A percentile compares a stretch with the other conserved stretches of the same genome.
phyloP scores from a whole-genome alignment of 2,797 vertebrate genomes.

The Fratercula arctica region DNA sequence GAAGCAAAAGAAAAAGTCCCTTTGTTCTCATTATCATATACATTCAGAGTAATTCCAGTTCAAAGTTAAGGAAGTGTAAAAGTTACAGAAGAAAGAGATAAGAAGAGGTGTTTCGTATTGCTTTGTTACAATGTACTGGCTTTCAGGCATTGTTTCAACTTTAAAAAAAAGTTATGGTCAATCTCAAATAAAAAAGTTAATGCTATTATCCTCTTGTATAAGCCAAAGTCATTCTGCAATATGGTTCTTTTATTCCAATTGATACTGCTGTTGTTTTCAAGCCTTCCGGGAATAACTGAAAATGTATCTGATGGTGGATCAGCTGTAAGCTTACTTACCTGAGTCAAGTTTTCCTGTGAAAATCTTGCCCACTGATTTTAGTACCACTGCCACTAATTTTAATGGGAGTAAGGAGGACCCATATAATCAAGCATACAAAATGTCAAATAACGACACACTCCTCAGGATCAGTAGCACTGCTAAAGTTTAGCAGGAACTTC shows the following conservation, averaged over 20 bases:
- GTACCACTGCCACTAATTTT: not conserved
- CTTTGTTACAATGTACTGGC: not conserved
- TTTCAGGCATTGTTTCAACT: not conserved
- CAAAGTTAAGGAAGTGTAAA: not conserved
- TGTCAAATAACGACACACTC: not conserved
- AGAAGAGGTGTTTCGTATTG: not conserved
- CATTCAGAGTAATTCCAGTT: not conserved
- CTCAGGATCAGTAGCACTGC: not conserved
- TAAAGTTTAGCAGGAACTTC: not conserved
- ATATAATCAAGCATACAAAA: not conserved
- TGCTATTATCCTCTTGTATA: not conserved
- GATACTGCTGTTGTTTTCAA: not conserved
- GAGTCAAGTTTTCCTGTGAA: not conserved
- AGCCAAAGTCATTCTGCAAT: not conserved
- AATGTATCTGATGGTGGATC: not conserved
- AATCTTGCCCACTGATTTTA: not conserved
- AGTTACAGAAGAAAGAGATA: not conserved
- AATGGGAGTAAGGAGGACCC: not conserved
- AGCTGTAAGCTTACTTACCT: not conserved
- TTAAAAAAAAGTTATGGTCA: not conserved
- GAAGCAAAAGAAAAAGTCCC: not conserved
- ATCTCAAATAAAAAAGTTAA: not conserved
- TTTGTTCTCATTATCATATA: not conserved
- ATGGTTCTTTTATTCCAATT: not conserved
- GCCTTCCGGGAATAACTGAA: not conserved